Conservation (phyloP, 2,797 vertebrate species). For the Dallia pectoralis region DNA sequence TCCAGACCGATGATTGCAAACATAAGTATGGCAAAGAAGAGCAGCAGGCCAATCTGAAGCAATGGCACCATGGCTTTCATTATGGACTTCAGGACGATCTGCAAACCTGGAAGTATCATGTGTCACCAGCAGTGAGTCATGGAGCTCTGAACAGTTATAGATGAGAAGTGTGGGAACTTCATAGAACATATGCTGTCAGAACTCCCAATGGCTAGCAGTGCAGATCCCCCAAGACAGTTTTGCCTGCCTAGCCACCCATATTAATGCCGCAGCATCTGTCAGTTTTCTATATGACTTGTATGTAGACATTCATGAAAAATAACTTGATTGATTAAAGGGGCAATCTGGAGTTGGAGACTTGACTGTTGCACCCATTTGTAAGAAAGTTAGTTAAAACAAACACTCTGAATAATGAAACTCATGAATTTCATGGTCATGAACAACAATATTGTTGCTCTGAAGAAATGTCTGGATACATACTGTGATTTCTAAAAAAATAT, state of each 20-base stretch:
- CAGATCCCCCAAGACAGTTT: background rate
- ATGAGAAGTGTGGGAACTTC: background rate
- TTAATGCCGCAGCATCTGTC: background rate
- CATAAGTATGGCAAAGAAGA: slow-evolving; percentile 99
- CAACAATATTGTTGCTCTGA: too few relatives aligned
- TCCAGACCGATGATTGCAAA: slow-evolving; percentile 99
- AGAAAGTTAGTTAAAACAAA: too few relatives aligned
- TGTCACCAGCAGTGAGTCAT: background rate
- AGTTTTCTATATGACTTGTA: background rate
- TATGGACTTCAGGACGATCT: slow-evolving; percentile 97
- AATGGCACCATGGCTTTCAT: slow-evolving; percentile 99
- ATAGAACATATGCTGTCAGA: background rate
- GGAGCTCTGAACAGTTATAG: background rate
- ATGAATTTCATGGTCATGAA: too few relatives aligned
- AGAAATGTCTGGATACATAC: too few relatives aligned
- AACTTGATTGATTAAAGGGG: background rate
- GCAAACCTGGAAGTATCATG: slow-evolving; percentile 77
- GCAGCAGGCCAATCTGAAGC: slow-evolving; percentile 94
- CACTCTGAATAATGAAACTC: too few relatives aligned
- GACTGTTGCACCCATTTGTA: background rate
- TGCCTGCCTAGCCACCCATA: background rate
- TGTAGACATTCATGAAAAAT: too few relatives aligned
- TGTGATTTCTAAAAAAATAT: too few relatives aligned
- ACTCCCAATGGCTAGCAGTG: background rate
- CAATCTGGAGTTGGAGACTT: background rate